These are phyloP conservation scores for Heliconius cydno DNA, from an alignment of 2,888 invertebrate species.

Conservation along the genomic window DNA sequence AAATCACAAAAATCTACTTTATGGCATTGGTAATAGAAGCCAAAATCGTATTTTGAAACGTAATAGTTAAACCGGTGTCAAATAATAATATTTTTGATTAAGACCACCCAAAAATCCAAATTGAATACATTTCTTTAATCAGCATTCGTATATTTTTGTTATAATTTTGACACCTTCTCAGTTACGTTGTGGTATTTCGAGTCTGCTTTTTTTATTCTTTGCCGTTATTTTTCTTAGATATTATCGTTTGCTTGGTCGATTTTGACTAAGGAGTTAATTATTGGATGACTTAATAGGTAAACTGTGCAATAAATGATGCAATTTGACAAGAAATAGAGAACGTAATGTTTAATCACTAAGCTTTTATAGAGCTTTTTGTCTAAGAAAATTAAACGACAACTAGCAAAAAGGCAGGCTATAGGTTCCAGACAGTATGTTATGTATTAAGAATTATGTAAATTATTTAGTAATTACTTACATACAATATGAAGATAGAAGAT, in stretches of 20 bases:
- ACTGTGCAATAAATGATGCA: no score
- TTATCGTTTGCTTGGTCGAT: neutral
- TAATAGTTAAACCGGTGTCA: constrained; percentile 42
- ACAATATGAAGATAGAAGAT: no score
- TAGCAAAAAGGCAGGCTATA: no score
- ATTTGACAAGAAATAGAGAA: no score
- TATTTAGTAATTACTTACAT: no score
- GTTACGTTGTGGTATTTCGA: neutral
- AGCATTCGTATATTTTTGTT: constrained; percentile 43
- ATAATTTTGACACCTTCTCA: constrained; percentile 9
- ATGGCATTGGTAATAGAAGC: constrained; percentile 15
- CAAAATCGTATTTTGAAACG: neutral
- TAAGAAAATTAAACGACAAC: no score
- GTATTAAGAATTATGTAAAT: no score
- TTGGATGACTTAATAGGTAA: no score
- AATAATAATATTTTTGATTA: constrained; percentile 51
- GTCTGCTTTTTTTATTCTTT: neutral
- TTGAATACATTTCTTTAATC: constrained; percentile 61
- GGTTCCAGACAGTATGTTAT: no score
- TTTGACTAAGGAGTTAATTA: neutral
- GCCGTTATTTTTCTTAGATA: neutral
- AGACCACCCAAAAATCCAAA: constrained; percentile 59
- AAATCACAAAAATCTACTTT: constrained; percentile 26
- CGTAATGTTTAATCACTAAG: neutral
- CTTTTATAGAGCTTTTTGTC: neutral